Evolutionary conservation across 2,797 vertebrate genomes (phyloP).

Genomic region (Anableps anableps): DNA sequence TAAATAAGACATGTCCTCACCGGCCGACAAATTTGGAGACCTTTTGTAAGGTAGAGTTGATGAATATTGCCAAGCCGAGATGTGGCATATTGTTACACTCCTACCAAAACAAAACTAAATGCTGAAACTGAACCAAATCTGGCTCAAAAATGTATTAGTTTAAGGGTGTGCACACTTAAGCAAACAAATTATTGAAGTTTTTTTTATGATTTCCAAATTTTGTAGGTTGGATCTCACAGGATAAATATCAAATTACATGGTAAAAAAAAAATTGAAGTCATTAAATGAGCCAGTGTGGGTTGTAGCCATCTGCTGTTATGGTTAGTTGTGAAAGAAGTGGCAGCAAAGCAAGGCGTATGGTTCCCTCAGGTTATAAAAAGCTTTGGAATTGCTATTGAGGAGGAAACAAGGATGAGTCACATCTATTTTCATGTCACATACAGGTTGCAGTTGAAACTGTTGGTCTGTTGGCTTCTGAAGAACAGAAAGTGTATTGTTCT

Average conservation of each 20-base stretch:
- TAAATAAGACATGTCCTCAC: too few relatives aligned
- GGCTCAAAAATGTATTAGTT: too few relatives aligned
- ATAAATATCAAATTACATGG: background rate
- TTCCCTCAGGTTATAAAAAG: too few relatives aligned
- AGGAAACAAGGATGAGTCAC: background rate
- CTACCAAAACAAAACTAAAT: too few relatives aligned
- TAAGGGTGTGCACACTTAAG: too few relatives aligned
- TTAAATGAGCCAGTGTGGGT: background rate
- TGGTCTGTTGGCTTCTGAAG: slow-evolving; percentile 32
- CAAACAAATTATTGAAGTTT: too few relatives aligned
- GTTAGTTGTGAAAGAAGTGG: background rate
- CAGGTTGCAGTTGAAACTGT: background rate
- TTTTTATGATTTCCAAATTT: too few relatives aligned
- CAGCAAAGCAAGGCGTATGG: background rate
- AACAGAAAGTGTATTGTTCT: slow-evolving; percentile 81
- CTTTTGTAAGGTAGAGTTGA: too few relatives aligned
- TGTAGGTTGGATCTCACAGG: background rate
- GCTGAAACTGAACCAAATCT: too few relatives aligned
- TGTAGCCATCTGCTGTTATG: background rate
- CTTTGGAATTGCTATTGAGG: background rate
- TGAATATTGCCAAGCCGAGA: too few relatives aligned
- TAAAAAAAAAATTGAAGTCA: background rate
- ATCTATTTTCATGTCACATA: background rate
- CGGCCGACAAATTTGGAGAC: too few relatives aligned
- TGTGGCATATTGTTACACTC: too few relatives aligned